Percentiles rank a stretch among this genome's conserved stretches.
Conservation (phyloP, 2,113 vertebrate genomes). For the Sciurus niger region DNA sequence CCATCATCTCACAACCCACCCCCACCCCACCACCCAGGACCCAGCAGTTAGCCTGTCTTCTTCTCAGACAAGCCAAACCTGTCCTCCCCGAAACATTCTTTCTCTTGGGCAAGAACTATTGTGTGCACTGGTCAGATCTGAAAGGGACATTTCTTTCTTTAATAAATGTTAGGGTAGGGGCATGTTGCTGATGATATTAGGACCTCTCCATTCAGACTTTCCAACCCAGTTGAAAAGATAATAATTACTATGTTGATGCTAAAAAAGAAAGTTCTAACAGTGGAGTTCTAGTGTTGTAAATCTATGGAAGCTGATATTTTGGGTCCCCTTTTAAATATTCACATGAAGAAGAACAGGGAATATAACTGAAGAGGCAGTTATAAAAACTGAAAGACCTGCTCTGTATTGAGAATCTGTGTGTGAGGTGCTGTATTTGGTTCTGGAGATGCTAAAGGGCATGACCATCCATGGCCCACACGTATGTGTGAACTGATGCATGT, state of each 20-base stretch:
- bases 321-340: slow-evolving; percentile 4
- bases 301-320: background rate
- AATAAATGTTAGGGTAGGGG: background rate
- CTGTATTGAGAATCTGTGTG: background rate
- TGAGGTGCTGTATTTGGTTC: background rate
- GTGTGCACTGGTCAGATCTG: background rate
- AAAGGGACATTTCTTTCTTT: slow-evolving; percentile 26
- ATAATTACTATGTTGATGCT: background rate
- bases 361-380: background rate
- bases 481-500: background rate
- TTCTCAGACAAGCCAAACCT: background rate
- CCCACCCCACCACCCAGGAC: too few relatives aligned
- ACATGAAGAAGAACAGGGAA: background rate
- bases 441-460: background rate
- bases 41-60: background rate
- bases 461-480: background rate
- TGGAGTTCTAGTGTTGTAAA: background rate
- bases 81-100: background rate
- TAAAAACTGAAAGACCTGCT: background rate
- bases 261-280: background rate
- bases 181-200: background rate
- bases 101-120: background rate
- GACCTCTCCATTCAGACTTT: background rate
- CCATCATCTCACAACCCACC: background rate
- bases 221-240: background rate